Percentiles rank a stretch among this genome's conserved stretches.
Conservation (phyloP, 2,888 invertebrate genomes). For the Drosophila kambysellisi region DNA sequence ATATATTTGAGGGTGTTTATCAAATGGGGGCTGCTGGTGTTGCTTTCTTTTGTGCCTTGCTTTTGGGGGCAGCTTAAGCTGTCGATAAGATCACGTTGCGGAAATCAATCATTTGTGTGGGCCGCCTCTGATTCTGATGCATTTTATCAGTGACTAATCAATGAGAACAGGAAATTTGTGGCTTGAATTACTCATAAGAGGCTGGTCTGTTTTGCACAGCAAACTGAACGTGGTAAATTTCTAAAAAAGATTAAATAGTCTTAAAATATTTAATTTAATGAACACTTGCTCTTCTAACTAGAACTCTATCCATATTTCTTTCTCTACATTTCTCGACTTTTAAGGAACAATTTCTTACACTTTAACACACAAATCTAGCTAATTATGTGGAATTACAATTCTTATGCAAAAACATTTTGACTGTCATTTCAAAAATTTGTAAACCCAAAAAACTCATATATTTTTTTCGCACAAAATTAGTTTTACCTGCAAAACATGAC, state of each 20-base stretch:
- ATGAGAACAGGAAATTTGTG: constrained; percentile 29
- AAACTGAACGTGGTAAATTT: not conserved
- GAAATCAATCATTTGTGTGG: constrained; percentile 55
- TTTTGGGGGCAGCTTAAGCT: constrained; percentile 19
- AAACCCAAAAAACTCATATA: constrained; percentile 9
- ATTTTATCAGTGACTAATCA: constrained; percentile 37
- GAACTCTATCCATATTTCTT: not conserved
- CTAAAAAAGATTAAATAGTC: not conserved
- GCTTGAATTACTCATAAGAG: constrained; percentile 13
- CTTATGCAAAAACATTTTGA: constrained; percentile 5
- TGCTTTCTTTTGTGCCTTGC: constrained; percentile 67
- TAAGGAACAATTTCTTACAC: not conserved
- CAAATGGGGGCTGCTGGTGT: constrained; percentile 41
- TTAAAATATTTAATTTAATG: not conserved
- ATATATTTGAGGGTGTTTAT: constrained; percentile 47
- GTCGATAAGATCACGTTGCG: constrained; percentile 47
- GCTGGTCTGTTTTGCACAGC: not conserved
- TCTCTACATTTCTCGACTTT: not conserved
- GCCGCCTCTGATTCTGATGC: not conserved
- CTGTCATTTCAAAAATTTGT: constrained; percentile 25
- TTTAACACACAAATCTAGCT: constrained; percentile 18
- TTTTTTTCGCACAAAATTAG: constrained; percentile 26
- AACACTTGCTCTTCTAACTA: not conserved
- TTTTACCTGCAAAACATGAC: constrained; percentile 59
- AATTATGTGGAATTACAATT: constrained; percentile 23